A percentile compares a stretch with the other conserved stretches of the same genome.
These are phyloP conservation scores for chimpanzee (Pan troglodytes) DNA, from an alignment of 2,113 vertebrate genomes.

Conservation along the genomic window NHGRI_mPanTro3-v2.1_pri NC_072413.2:19406501-19407000, in stretches of 20 bases:
- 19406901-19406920: background rate
- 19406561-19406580: background rate
- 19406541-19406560: background rate
- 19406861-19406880: background rate
- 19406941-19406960: background rate
- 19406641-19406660: background rate
- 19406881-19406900: background rate
- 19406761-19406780: background rate
- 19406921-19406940: background rate
- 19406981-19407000: constrained; percentile 24
- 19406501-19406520: background rate
- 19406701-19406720: constrained; percentile 42
- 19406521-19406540: background rate
- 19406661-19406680: constrained; percentile 46
- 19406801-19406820: background rate
- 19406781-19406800: background rate
- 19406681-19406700: constrained; percentile 58
- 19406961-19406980: background rate
- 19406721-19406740: background rate
- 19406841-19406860: background rate
- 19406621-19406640: background rate
- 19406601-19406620: background rate
- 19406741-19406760: background rate
- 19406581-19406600: constrained; percentile 12
- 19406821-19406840: background rate